Evolutionary conservation across 92 coral and sea anemone genomes (phyloP).

Genomic region (Palythoa grandis): DNA sequence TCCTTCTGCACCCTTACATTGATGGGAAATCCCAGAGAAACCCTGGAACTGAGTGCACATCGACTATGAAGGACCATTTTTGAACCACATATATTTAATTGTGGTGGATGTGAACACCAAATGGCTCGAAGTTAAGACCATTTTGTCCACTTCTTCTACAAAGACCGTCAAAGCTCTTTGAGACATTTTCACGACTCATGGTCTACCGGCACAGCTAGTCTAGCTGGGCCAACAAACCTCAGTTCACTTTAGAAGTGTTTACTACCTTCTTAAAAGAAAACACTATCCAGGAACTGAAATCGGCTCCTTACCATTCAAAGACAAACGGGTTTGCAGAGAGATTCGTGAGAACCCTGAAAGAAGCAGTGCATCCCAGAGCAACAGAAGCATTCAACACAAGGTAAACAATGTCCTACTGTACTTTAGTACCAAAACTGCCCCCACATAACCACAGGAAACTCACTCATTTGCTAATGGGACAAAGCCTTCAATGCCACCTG

Average conservation of each 20-base stretch:
- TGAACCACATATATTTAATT: neutral
- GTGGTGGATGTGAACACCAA: conserved; percentile 48
- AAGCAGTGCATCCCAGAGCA: too few species aligned
- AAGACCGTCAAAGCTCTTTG: conserved; percentile 46
- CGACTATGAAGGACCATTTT: conserved; percentile 51
- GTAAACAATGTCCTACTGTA: too few species aligned
- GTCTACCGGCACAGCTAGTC: conserved; percentile 48
- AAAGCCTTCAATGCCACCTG: conserved; percentile 14
- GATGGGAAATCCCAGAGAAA: too few species aligned
- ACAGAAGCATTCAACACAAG: too few species aligned
- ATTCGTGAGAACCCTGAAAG: too few species aligned
- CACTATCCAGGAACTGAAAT: too few species aligned
- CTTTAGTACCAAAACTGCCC: too few species aligned
- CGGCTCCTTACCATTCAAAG: too few species aligned
- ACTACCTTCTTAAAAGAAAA: neutral
- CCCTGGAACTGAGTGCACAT: conserved; percentile 9
- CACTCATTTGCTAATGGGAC: too few species aligned
- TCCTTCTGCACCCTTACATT: too few species aligned
- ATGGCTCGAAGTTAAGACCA: conserved; percentile 48
- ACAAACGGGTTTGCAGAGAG: too few species aligned
- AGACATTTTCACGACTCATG: conserved; percentile 45
- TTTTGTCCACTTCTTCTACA: conserved; percentile 44
- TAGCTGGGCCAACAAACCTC: conserved; percentile 50
- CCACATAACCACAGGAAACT: neutral
- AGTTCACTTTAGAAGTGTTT: conserved; percentile 5